A percentile compares a stretch with the other conserved stretches of the same genome.
phyloP scores from a whole-genome alignment of 2,888 invertebrate genomes.

The Leptogaster cylindrica region DNA sequence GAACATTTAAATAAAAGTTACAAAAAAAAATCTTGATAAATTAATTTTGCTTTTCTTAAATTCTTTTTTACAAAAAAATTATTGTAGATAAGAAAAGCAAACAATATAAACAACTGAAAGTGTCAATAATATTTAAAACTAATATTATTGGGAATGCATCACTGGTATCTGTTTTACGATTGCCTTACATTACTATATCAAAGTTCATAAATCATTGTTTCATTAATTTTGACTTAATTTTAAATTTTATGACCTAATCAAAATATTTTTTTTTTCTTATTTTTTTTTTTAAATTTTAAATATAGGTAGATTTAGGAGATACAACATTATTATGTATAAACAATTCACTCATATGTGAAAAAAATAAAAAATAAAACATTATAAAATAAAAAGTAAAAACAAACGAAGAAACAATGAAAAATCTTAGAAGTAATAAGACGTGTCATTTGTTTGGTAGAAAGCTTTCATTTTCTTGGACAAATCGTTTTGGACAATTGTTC shows the following conservation, averaged over 20 bases:
- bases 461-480: slow-evolving; percentile 1
- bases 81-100: not conserved
- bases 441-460: slow-evolving; percentile 38
- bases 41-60: not conserved
- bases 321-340: no score
- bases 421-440: slow-evolving; percentile 27
- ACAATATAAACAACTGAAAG: not conserved
- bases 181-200: not conserved
- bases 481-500: not conserved
- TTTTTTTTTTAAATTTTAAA: slow-evolving; percentile 20
- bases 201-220: not conserved
- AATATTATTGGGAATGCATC: slow-evolving; percentile 44
- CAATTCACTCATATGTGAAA: no score
- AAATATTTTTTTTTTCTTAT: slow-evolving; percentile 16
- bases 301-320: no score
- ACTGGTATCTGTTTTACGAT: slow-evolving; percentile 38
- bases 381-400: slow-evolving; percentile 14
- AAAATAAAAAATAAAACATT: slow-evolving; percentile 12
- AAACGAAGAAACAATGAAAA: slow-evolving; percentile 10
- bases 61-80: not conserved
- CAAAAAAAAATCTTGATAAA: slow-evolving; percentile 4
- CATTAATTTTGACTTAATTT: not conserved
- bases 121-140: slow-evolving; percentile 26
- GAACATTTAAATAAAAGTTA: slow-evolving; percentile 31
- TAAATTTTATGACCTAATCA: slow-evolving; percentile 12